Base-by-base conservation (phyloP, 2,888 invertebrate genomes). In the Drymonia ruficornis region DNA sequence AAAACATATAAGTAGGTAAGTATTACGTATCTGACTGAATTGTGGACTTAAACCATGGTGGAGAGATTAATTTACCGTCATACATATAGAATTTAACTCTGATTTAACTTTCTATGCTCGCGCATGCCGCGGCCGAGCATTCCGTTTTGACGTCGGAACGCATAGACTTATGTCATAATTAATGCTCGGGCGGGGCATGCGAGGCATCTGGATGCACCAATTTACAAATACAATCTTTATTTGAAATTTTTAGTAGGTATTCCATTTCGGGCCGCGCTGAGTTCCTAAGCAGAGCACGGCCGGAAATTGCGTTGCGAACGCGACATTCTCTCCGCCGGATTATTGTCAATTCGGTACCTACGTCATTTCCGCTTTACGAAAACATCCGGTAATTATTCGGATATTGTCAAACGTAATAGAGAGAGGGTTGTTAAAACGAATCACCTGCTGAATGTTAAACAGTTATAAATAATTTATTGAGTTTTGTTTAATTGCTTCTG, bases 321-420 rank as follows among this genome's bases (percentile, higher is more conserved):
- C 78, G 79, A 85, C 87, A 86, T 82, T 89, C 87, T 87, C 84
- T 85, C 75, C 70, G 78, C 79, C 60, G 80, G 82, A 87, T 86
- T 85, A 85, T 86, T 86, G 86, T 84, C 84, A 79, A 85, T 86
- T 86, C 81, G 78, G 81, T 80, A n/a, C n/a, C n/a, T n/a, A 83
- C 84, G 81, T 84, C 85, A 87, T 89, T 87, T 89, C 89, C 89
- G 82, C 69, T 81, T 80, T 76, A 78, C 73, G 80, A 83, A 86
- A 87, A 86, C 80, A 83, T 85, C 83, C 83, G 81, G 81, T 86
- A 84, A 86, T 87, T 87, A 87, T 87, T 83, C 82, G 82, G 82
- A 86, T 84, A 85, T 82, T 83, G 83, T 81, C 79, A 82, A 83
- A 85, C 76, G 77, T 80, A 76, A 80, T 72, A 70, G 64, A 76